These are phyloP conservation scores for Cyprinella venusta DNA, from an alignment of 2,797 vertebrate species.

Conservation along the genomic window DNA sequence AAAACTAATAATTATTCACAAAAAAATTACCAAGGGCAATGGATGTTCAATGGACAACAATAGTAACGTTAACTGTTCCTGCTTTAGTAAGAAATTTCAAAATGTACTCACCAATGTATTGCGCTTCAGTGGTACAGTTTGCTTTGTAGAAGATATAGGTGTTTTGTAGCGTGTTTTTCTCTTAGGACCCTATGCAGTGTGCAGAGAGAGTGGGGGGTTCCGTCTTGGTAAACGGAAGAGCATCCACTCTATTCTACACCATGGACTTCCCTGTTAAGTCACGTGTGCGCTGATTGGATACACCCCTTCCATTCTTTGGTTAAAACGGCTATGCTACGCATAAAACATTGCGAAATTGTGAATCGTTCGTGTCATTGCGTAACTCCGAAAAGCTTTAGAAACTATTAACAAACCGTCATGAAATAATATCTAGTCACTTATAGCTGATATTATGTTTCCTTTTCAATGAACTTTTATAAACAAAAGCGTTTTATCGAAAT, in stretches of 20 bases:
- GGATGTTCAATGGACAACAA: neutral
- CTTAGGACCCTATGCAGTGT: neutral
- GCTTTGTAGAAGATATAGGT: neutral
- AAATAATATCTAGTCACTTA: too few species aligned
- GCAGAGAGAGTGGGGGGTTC: neutral
- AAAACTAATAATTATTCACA: neutral
- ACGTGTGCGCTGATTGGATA: constrained; percentile 9
- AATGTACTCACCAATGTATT: constrained; percentile 27
- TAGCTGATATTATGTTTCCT: too few species aligned
- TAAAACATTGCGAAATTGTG: too few species aligned
- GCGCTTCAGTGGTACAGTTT: neutral
- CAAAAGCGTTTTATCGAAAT: too few species aligned
- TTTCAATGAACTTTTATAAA: too few species aligned
- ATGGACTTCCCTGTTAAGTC: neutral
- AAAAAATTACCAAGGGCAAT: too few species aligned
- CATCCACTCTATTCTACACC: neutral
- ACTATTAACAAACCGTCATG: too few species aligned
- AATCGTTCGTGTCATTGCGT: too few species aligned
- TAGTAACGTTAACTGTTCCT: neutral
- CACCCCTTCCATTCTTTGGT: too few species aligned
- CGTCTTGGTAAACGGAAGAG: neutral
- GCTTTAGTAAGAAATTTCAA: neutral
- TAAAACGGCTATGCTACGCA: neutral
- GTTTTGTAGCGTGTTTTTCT: neutral
- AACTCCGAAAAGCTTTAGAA: too few species aligned